Evolutionary conservation across 23 tunicate species (phyloP), one percentile per base, ranked within the genome.

Genomic region (Ascidia mentula): DNA sequence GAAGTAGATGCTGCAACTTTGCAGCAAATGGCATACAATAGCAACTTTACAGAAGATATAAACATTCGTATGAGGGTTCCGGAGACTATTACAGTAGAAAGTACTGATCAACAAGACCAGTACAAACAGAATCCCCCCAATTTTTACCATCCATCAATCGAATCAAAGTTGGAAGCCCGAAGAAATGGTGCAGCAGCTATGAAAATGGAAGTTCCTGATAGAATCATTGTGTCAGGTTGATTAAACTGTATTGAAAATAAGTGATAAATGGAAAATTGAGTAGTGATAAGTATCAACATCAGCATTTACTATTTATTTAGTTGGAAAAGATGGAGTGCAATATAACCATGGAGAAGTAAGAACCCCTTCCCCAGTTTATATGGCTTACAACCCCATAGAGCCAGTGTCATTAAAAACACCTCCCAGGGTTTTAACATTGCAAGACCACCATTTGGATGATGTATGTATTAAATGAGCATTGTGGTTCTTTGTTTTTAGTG

Each of bases 211-310:
- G 97, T 91, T 0, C 97, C 97, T 18, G 90, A 86, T 22, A 85
- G 87, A 91, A 91, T 91, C 31, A 84, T 91, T 59, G 97, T 85
- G 20, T 85, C 97, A 45, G 97, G 97, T 91, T 38, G n/a, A n/a
- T n/a, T n/a, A n/a, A n/a, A n/a, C n/a, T n/a, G n/a, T n/a, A n/a
- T n/a, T n/a, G n/a, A n/a, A n/a, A n/a, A n/a, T n/a, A n/a, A n/a
- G n/a, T n/a, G n/a, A n/a, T n/a, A n/a, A n/a, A n/a, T n/a, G n/a
- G n/a, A n/a, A n/a, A n/a, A n/a, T n/a, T n/a, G n/a, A n/a, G n/a
- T n/a, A n/a, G n/a, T n/a, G n/a, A n/a, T n/a, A n/a, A n/a, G n/a
- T n/a, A n/a, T n/a, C n/a, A n/a, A n/a, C n/a, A n/a, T n/a, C 22
- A 3, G 12, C 24, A 6, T 20, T 9, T 53, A 53, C 13, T 3